These are phyloP conservation scores for Eupsittula cactorum DNA, from an alignment of 2,113 vertebrate genomes.

Conservation along the genomic window DNA sequence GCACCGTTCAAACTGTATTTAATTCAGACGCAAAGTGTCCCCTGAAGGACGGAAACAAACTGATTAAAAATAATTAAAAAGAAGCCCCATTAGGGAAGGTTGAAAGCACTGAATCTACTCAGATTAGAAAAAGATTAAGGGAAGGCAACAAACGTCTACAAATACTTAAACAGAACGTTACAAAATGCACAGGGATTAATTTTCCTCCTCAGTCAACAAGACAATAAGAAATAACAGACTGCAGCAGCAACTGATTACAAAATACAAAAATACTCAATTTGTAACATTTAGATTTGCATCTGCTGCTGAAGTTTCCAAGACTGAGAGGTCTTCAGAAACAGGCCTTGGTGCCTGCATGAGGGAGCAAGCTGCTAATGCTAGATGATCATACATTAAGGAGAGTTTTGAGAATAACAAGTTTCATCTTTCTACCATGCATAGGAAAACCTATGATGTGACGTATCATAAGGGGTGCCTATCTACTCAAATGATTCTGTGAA, in stretches of 20 bases:
- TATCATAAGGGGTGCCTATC: not conserved
- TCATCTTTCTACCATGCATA: not conserved
- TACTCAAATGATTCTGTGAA: not conserved
- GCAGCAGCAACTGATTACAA: slow-evolving; percentile 9
- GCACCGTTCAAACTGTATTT: not conserved
- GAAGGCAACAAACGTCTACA: slow-evolving; percentile 14
- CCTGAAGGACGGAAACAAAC: not conserved
- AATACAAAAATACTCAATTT: not conserved
- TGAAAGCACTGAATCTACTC: not conserved
- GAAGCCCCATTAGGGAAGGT: not conserved
- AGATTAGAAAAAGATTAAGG: slow-evolving; percentile 12
- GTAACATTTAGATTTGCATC: slow-evolving; percentile 5
- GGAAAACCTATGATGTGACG: not conserved
- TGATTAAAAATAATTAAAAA: slow-evolving; percentile 38
- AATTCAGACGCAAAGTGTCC: not conserved
- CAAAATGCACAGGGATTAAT: slow-evolving; percentile 22
- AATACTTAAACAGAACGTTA: slow-evolving; percentile 11
- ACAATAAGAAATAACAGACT: not conserved
- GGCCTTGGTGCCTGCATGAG: not conserved
- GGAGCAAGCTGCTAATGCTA: not conserved
- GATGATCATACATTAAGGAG: not conserved
- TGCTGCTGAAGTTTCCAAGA: slow-evolving; percentile 15
- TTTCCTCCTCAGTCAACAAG: slow-evolving; percentile 6
- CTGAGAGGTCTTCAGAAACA: not conserved
- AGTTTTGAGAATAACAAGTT: not conserved